These are phyloP conservation scores for Pemphigus obesinymphae DNA, from an alignment of 1,140 invertebrate genomes.

Conservation along the genomic window DNA sequence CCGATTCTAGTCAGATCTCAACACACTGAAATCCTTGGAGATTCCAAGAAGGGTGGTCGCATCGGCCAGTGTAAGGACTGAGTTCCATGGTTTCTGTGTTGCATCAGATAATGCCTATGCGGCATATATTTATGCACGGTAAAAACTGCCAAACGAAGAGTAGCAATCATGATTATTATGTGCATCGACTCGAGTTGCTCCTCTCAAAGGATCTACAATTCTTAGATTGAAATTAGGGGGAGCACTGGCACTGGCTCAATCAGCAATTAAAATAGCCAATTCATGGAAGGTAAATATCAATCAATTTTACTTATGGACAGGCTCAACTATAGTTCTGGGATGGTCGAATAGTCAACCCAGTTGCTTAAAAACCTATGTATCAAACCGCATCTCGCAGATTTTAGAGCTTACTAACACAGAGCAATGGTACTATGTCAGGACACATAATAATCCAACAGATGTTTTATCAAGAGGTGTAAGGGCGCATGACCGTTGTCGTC, in stretches of 20 bases:
- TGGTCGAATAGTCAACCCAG: no score
- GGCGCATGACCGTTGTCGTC: no score
- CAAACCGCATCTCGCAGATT: slow-evolving; percentile 15
- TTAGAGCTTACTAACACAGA: background rate
- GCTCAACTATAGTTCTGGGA: no score
- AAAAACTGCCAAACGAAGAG: background rate
- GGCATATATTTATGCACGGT: background rate
- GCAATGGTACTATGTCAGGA: no score
- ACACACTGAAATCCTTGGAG: no score
- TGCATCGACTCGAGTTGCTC: slow-evolving; percentile 49
- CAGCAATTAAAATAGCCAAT: background rate
- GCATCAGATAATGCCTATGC: background rate
- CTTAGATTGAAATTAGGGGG: slow-evolving; percentile 51
- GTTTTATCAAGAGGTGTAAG: no score
- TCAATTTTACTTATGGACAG: background rate
- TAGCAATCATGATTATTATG: slow-evolving; percentile 45
- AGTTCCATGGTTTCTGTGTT: no score
- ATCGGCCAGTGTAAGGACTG: no score
- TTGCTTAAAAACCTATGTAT: slow-evolving; percentile 40
- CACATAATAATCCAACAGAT: no score
- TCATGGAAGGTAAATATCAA: background rate
- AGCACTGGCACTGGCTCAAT: slow-evolving; percentile 43
- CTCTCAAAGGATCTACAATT: slow-evolving; percentile 49
- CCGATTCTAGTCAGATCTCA: no score
- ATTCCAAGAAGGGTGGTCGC: no score